A percentile compares a stretch with the other conserved stretches of the same genome.
phyloP scores from a whole-genome alignment of 2,888 invertebrate species.

The Crocallis elinguaria region DNA sequence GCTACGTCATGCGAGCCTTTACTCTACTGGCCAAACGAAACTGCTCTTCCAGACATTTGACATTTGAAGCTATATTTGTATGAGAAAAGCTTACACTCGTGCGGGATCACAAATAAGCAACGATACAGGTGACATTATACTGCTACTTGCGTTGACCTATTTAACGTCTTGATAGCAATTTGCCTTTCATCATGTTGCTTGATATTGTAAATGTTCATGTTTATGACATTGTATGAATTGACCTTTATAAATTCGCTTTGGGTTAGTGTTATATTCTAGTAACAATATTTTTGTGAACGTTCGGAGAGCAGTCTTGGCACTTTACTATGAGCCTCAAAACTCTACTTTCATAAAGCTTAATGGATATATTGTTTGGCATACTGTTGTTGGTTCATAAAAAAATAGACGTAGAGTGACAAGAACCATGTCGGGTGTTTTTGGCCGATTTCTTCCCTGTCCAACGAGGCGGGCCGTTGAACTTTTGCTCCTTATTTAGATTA shows the following conservation, averaged over 20 bases:
- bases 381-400: slow-evolving; percentile 20
- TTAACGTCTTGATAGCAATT: slow-evolving; percentile 42
- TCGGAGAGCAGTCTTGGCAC: background rate
- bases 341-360: background rate
- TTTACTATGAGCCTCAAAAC: background rate
- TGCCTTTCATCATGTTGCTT: slow-evolving; percentile 29
- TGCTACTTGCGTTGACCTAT: slow-evolving; percentile 62
- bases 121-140: slow-evolving; percentile 50
- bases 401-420: slow-evolving; percentile 38
- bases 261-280: background rate
- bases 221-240: slow-evolving; percentile 12
- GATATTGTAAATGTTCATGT: slow-evolving; percentile 15
- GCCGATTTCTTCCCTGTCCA: slow-evolving; percentile 66
- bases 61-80: slow-evolving; percentile 63
- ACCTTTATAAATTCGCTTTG: slow-evolving; percentile 3
- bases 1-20: slow-evolving; percentile 68
- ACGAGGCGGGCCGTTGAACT: slow-evolving; percentile 78
- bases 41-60: slow-evolving; percentile 56
- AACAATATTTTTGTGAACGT: background rate
- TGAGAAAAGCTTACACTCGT: slow-evolving; percentile 32
- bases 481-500: slow-evolving; percentile 84
- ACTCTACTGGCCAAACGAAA: slow-evolving; percentile 61
- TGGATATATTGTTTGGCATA: slow-evolving; percentile 1
- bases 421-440: slow-evolving; percentile 51
- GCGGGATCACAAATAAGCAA: slow-evolving; percentile 35